phyloP scores from a whole-genome alignment of 92 coral and sea anemone species.

The Epizoanthus ramosus region DNA sequence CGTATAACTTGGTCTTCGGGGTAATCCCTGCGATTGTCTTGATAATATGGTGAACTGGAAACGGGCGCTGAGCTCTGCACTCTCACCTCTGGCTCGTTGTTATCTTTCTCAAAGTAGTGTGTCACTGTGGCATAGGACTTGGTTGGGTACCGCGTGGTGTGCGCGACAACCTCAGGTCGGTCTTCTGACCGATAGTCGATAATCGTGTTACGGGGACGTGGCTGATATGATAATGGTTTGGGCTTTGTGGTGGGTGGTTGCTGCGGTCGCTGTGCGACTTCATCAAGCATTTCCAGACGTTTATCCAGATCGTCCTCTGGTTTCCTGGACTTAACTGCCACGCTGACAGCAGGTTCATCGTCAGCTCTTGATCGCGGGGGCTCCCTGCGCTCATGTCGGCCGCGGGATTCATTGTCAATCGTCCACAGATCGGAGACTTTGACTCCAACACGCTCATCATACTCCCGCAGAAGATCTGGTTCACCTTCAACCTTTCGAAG shows the following conservation, averaged over 20 bases:
- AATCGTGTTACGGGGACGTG: slow-evolving; percentile 72
- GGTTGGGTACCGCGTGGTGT: slow-evolving; percentile 62
- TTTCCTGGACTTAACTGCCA: slow-evolving; percentile 54
- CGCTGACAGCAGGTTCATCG: slow-evolving; percentile 67
- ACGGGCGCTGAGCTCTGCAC: slow-evolving; percentile 20
- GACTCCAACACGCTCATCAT: slow-evolving; percentile 87
- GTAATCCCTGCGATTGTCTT: slow-evolving; percentile 47
- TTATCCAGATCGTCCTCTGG: slow-evolving; percentile 62
- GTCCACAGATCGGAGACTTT: slow-evolving; percentile 91
- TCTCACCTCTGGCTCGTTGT: slow-evolving; percentile 22
- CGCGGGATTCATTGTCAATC: slow-evolving; percentile 82
- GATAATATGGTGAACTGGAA: background rate
- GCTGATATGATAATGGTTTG: slow-evolving; percentile 62
- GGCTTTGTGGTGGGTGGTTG: slow-evolving; percentile 60
- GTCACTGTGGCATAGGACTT: slow-evolving; percentile 54
- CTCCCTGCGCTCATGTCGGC: slow-evolving; percentile 59
- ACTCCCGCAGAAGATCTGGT: slow-evolving; percentile 63
- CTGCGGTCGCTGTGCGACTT: slow-evolving; percentile 38
- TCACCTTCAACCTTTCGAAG: slow-evolving; percentile 86
- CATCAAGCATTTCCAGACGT: slow-evolving; percentile 70
- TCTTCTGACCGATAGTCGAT: slow-evolving; percentile 62
- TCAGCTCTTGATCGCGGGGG: slow-evolving; percentile 49
- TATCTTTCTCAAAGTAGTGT: slow-evolving; percentile 12
- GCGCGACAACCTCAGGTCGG: slow-evolving; percentile 66
- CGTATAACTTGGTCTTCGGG: slow-evolving; percentile 48